A percentile compares a stretch with the other conserved stretches of the same genome.
Evolutionary conservation across 53 echinoderm and acorn worm species (phyloP).

Genomic region (Arbacia lixula): DNA sequence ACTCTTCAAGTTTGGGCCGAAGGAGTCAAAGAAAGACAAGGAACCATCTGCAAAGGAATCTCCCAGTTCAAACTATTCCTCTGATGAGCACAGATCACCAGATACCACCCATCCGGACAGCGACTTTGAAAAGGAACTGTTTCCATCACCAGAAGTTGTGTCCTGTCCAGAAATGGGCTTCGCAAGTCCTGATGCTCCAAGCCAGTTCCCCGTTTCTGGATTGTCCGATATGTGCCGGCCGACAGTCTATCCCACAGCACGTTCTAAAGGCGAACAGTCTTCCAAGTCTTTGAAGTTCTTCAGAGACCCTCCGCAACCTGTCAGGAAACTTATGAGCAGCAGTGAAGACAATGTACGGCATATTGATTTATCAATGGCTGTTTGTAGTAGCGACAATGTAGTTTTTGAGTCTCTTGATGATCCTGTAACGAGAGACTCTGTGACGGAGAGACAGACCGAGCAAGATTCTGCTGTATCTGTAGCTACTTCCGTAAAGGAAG

Average conservation of each 20-base stretch:
- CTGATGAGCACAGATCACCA: conserved; percentile 24
- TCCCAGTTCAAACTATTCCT: too few species aligned
- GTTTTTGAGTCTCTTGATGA: neutral
- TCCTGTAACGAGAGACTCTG: neutral
- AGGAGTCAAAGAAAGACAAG: too few species aligned
- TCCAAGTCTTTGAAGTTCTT: too few species aligned
- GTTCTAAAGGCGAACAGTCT: too few species aligned
- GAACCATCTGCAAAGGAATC: too few species aligned
- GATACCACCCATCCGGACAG: conserved; percentile 18
- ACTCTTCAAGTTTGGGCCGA: too few species aligned
- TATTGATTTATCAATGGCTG: neutral
- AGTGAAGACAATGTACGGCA: neutral
- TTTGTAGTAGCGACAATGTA: neutral
- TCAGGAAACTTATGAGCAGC: conserved; percentile 13
- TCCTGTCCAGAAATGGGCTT: conserved; percentile 16
- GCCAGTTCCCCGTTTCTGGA: neutral
- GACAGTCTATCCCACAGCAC: neutral
- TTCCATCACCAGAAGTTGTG: neutral
- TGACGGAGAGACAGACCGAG: too few species aligned
- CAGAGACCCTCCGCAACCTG: conserved; percentile 16
- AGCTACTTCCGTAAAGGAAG: too few species aligned
- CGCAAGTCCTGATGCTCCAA: neutral
- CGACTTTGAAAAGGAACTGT: too few species aligned
- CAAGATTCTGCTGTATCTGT: too few species aligned
- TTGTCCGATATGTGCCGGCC: conserved; percentile 13